Evolutionary conservation across 2,888 invertebrate species (phyloP).

Genomic region (Eurois occulta): DNA sequence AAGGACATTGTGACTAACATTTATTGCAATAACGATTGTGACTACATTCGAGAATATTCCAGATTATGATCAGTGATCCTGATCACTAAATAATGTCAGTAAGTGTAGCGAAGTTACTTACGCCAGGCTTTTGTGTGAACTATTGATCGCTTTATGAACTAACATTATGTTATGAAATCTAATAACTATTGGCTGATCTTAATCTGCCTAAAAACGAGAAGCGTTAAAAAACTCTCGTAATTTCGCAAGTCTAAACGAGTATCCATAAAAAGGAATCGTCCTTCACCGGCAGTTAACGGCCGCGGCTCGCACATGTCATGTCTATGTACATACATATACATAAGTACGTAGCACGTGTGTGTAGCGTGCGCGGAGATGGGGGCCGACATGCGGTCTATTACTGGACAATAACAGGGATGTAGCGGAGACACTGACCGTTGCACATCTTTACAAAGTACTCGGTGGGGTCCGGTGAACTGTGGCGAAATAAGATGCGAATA

Average conservation of each 20-base stretch:
- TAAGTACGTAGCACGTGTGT: not conserved
- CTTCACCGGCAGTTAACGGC: conserved; percentile 21
- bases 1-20: conserved; percentile 25
- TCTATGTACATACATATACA: not conserved
- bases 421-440: conserved; percentile 7
- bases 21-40: conserved; percentile 1
- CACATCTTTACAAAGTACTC: not conserved
- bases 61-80: not conserved
- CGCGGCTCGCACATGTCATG: not conserved
- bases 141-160: not conserved
- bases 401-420: conserved; percentile 20
- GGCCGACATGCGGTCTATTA: not conserved
- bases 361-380: not conserved
- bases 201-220: not conserved
- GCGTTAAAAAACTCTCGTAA: not conserved
- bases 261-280: not conserved
- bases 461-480: not conserved
- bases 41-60: not conserved
- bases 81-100: not conserved
- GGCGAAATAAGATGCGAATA: not conserved
- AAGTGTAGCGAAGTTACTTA: not conserved
- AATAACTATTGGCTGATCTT: too few relatives aligned
- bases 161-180: not conserved
- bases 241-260: not conserved
- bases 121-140: not conserved